phyloP scores from a whole-genome alignment of 2,113 vertebrate species.

The Sphaerodactylus townsendi region DNA sequence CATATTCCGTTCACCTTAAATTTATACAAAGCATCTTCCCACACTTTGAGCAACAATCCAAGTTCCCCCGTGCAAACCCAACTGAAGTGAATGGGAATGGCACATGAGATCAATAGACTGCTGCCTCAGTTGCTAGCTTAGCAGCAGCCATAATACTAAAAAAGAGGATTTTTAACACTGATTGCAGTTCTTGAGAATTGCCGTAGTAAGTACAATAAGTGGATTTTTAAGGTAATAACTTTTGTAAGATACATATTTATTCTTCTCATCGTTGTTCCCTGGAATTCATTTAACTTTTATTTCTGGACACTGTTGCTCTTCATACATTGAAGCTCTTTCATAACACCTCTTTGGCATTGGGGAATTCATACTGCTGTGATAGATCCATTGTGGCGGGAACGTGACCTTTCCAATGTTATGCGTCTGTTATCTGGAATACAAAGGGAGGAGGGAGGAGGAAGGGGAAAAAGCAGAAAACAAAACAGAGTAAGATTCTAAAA shows the following conservation, averaged over 20 bases:
- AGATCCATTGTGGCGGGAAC: conserved; percentile 90
- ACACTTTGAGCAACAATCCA: conserved; percentile 39
- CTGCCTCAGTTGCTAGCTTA: conserved; percentile 34
- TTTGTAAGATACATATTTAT: conserved; percentile 56
- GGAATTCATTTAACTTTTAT: conserved; percentile 54
- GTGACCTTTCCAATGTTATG: conserved; percentile 91
- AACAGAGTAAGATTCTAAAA: conserved; percentile 63
- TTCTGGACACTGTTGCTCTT: conserved; percentile 48
- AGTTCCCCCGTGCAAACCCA: conserved; percentile 32
- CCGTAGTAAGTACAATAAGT: conserved; percentile 58
- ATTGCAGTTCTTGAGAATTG: conserved; percentile 65
- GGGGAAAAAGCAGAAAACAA: conserved; percentile 48
- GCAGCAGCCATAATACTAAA: conserved; percentile 42
- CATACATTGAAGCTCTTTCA: conserved; percentile 49
- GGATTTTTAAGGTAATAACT: conserved; percentile 52
- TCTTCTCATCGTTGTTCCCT: conserved; percentile 49
- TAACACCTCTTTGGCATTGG: conserved; percentile 70
- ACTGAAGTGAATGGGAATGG: not conserved
- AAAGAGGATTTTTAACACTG: conserved; percentile 63
- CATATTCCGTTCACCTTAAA: conserved; percentile 29
- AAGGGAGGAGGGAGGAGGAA: conserved; percentile 38
- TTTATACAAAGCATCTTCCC: conserved; percentile 45
- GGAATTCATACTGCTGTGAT: conserved; percentile 83
- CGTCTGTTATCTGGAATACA: conserved; percentile 90
- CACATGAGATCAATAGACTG: not conserved